phyloP scores from a whole-genome alignment of 2,797 vertebrate species.

The Pseudotriccus pelzelni region DNA sequence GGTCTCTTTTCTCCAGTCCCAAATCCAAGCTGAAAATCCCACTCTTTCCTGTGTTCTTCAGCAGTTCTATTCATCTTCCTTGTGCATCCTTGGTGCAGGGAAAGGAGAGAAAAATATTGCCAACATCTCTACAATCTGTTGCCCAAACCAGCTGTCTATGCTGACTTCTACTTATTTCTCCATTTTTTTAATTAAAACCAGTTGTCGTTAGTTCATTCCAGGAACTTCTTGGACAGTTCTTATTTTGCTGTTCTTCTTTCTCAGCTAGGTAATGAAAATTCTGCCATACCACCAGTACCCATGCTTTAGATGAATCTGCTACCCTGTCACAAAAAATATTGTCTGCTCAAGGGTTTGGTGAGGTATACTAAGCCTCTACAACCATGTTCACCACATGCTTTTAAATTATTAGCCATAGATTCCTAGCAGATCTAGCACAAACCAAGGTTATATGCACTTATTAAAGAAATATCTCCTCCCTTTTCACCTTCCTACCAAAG shows the following conservation, averaged over 20 bases:
- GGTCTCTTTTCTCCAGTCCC: not conserved
- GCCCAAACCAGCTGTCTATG: not conserved
- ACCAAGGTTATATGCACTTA: not conserved
- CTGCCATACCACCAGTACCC: not conserved
- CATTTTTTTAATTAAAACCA: not conserved
- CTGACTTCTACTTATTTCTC: not conserved
- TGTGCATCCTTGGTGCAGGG: not conserved
- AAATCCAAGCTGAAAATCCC: not conserved
- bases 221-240: not conserved
- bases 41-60: not conserved
- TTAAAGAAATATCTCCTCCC: not conserved
- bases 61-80: not conserved
- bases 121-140: not conserved
- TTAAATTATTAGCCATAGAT: not conserved
- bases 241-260: not conserved
- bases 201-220: not conserved
- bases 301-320: not conserved
- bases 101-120: not conserved
- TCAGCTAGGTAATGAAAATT: not conserved
- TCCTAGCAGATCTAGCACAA: not conserved
- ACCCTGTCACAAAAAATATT: not conserved
- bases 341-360: not conserved
- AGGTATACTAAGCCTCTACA: not conserved
- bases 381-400: not conserved
- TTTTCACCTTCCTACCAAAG: not conserved